These are phyloP conservation scores for Philypnodon macrostomus DNA, from an alignment of 2,797 vertebrate genomes.

Conservation along the genomic window DNA sequence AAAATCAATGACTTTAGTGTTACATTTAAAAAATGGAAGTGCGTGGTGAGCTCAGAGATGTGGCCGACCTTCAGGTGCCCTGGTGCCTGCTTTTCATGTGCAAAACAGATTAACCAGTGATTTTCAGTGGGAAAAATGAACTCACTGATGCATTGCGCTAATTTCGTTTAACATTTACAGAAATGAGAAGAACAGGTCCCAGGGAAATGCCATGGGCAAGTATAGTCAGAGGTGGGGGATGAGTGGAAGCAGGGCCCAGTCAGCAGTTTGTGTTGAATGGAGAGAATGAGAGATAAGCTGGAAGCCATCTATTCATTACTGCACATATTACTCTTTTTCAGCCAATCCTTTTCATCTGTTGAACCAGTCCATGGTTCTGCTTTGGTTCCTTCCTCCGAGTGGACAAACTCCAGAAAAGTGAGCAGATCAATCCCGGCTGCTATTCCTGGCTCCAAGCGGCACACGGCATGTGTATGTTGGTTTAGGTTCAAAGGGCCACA, in stretches of 20 bases:
- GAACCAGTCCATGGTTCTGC: constrained; percentile 19
- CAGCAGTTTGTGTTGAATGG: constrained; percentile 70
- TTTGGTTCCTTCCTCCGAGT: background rate
- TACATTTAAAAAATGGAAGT: constrained; percentile 46
- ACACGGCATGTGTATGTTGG: constrained; percentile 10
- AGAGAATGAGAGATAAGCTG: constrained; percentile 61
- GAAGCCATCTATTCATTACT: constrained; percentile 61
- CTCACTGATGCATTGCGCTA: constrained; percentile 68
- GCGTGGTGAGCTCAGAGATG: constrained; percentile 30
- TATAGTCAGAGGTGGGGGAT: background rate
- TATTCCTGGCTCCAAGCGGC: constrained; percentile 7
- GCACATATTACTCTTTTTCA: constrained; percentile 48
- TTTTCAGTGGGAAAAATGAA: constrained; percentile 60
- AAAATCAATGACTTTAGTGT: constrained; percentile 52
- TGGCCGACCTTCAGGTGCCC: constrained; percentile 67
- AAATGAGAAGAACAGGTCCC: constrained; percentile 49
- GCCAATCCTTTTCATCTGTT: constrained; percentile 25
- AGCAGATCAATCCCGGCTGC: constrained; percentile 4
- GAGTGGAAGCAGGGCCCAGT: constrained; percentile 44
- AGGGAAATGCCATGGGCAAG: constrained; percentile 48
- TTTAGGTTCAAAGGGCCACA: constrained; percentile 35
- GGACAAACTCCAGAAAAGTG: constrained; percentile 6
- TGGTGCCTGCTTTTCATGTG: constrained; percentile 50
- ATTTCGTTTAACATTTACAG: constrained; percentile 71
- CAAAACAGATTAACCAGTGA: constrained; percentile 56